Evolutionary conservation across 2,113 vertebrate species (phyloP).

Genomic region (Canis aureus): DNA sequence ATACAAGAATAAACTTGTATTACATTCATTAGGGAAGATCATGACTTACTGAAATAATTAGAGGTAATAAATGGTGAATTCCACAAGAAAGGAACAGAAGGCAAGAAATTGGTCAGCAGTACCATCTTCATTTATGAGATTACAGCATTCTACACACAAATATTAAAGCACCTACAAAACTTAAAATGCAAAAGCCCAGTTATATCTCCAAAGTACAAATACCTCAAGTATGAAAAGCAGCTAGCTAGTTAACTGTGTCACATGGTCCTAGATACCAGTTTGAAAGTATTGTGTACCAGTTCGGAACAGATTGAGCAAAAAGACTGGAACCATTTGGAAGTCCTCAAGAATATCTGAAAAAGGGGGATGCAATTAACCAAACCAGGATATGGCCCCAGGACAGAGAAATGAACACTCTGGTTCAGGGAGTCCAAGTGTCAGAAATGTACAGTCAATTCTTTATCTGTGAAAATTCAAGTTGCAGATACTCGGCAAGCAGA

Average conservation of each 20-base stretch:
- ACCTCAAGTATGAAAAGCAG: conserved; percentile 48
- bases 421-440: conserved; percentile 58
- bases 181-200: conserved; percentile 39
- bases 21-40: conserved; percentile 38
- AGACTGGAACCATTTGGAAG: conserved; percentile 62
- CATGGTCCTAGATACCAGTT: conserved; percentile 60
- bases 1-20: not conserved
- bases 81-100: conserved; percentile 35
- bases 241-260: not conserved
- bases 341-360: conserved; percentile 64
- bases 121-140: conserved; percentile 31
- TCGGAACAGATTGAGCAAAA: conserved; percentile 64
- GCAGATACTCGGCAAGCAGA: conserved; percentile 38
- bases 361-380: conserved; percentile 64
- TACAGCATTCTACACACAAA: not conserved
- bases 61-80: conserved; percentile 41
- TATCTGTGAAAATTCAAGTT: conserved; percentile 54
- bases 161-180: not conserved
- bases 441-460: conserved; percentile 52
- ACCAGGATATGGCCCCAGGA: conserved; percentile 50
- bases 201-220: conserved; percentile 35
- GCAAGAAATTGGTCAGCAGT: conserved; percentile 6
- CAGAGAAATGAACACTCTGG: conserved; percentile 62
- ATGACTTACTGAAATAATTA: conserved; percentile 59
- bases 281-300: conserved; percentile 58